Evolutionary conservation across 2,888 invertebrate genomes (phyloP).

Genomic region (Hartigia nigra): DNA sequence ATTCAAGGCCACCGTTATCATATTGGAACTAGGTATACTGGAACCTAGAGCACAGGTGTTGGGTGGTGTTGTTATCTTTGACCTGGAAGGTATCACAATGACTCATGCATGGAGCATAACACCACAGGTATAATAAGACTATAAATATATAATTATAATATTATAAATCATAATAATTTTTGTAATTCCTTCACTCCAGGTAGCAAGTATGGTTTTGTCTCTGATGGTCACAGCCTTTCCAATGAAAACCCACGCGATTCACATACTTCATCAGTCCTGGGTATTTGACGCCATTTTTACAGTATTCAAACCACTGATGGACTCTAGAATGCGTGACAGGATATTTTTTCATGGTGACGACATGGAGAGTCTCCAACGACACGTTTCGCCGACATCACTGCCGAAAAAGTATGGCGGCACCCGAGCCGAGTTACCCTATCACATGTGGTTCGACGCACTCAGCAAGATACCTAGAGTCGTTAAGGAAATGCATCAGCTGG

Average conservation of each 20-base stretch:
- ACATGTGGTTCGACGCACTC: constrained; percentile 78
- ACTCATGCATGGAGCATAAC: constrained; percentile 81
- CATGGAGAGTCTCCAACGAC: constrained; percentile 78
- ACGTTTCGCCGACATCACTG: constrained; percentile 76
- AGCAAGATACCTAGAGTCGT: constrained; percentile 70
- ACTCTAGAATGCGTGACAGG: constrained; percentile 74
- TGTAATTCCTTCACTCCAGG: constrained; percentile 44
- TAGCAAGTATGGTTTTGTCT: constrained; percentile 59
- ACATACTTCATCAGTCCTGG: constrained; percentile 85
- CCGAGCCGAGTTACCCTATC: constrained; percentile 79
- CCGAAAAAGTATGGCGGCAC: constrained; percentile 78
- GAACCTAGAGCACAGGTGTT: constrained; percentile 81
- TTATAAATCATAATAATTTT: background rate
- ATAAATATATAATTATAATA: background rate
- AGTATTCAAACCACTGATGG: constrained; percentile 82
- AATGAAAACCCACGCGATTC: constrained; percentile 78
- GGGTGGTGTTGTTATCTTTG: constrained; percentile 82
- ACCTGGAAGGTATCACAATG: constrained; percentile 77
- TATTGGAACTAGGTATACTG: constrained; percentile 79
- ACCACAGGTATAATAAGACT: constrained; percentile 65
- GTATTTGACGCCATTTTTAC: constrained; percentile 82
- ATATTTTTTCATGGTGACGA: constrained; percentile 80
- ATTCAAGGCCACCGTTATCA: constrained; percentile 77
- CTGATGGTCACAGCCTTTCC: constrained; percentile 75
- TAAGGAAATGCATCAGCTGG: constrained; percentile 73